Percentiles rank a stretch among this genome's conserved stretches.
Evolutionary conservation across 2,113 vertebrate genomes (phyloP).

Genomic region (Macquaria ambigua): DNA sequence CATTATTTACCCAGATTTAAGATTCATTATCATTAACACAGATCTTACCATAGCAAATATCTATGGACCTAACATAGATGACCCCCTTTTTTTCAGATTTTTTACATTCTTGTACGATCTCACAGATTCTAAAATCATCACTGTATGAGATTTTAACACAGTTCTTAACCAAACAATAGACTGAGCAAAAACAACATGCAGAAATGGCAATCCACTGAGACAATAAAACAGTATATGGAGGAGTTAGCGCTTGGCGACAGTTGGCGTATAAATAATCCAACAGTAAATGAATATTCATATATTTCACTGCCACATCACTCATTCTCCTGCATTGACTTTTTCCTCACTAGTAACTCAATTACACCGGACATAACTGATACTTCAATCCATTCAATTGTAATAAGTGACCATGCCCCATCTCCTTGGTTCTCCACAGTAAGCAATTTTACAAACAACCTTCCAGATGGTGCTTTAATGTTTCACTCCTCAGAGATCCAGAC

Average conservation of each 20-base stretch:
- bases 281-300: constrained; percentile 36
- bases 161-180: neutral
- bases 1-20: neutral
- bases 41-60: neutral
- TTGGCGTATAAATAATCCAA: constrained; percentile 24
- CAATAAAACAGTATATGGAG: neutral
- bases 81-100: neutral
- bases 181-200: neutral
- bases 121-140: neutral
- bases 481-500: constrained; percentile 20
- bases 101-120: neutral
- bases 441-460: constrained; percentile 29
- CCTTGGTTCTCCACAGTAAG: constrained; percentile 23
- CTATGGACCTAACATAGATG: neutral
- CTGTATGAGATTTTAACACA: neutral
- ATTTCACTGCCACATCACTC: constrained; percentile 8
- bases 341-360: constrained; percentile 8
- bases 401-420: constrained; percentile 17
- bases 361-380: constrained; percentile 15
- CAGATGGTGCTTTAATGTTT: constrained; percentile 22
- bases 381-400: constrained; percentile 39
- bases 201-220: constrained; percentile 2
- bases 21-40: neutral
- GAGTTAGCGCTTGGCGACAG: constrained; percentile 8
- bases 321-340: constrained; percentile 7